phyloP scores from a whole-genome alignment of 2,888 invertebrate species.

The Dynastes maya region DNA sequence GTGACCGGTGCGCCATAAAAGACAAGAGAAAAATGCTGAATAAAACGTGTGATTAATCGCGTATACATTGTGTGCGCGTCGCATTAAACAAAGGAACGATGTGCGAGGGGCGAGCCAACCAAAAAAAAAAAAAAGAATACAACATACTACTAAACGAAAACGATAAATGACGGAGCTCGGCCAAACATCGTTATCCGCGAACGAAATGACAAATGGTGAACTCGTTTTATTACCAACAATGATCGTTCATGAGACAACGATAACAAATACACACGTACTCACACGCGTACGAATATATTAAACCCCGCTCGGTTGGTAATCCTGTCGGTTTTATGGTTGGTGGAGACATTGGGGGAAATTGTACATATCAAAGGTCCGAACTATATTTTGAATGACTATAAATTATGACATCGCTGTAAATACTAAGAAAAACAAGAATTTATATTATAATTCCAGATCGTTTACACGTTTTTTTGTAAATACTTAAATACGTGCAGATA shows the following conservation, averaged over 20 bases:
- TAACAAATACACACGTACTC: conserved; percentile 49
- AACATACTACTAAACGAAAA: conserved; percentile 26
- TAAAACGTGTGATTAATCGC: conserved; percentile 56
- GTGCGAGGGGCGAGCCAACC: no score
- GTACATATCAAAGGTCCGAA: conserved; percentile 56
- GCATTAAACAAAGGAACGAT: conserved; percentile 30
- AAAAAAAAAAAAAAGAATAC: conserved; percentile 7
- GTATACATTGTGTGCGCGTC: conserved; percentile 40
- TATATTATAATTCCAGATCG: conserved; percentile 29
- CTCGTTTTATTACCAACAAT: conserved; percentile 55
- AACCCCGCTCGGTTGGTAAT: conserved; percentile 31
- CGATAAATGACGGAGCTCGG: conserved; percentile 31
- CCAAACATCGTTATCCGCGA: conserved; percentile 34
- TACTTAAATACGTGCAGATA: conserved; percentile 3
- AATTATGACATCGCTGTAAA: conserved; percentile 36
- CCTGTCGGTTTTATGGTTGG: conserved; percentile 2
- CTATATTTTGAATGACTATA: conserved; percentile 48
- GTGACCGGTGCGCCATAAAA: conserved; percentile 46
- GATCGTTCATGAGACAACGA: conserved; percentile 52
- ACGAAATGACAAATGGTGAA: conserved; percentile 54
- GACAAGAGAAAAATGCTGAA: conserved; percentile 49
- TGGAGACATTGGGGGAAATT: conserved; percentile 49
- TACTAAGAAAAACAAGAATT: conserved; percentile 32
- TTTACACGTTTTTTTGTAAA: conserved; percentile 35
- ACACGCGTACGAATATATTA: not conserved